These are phyloP conservation scores for Odobenus rosmarus DNA, from an alignment of 2,113 vertebrate species.

Conservation along the genomic window DNA sequence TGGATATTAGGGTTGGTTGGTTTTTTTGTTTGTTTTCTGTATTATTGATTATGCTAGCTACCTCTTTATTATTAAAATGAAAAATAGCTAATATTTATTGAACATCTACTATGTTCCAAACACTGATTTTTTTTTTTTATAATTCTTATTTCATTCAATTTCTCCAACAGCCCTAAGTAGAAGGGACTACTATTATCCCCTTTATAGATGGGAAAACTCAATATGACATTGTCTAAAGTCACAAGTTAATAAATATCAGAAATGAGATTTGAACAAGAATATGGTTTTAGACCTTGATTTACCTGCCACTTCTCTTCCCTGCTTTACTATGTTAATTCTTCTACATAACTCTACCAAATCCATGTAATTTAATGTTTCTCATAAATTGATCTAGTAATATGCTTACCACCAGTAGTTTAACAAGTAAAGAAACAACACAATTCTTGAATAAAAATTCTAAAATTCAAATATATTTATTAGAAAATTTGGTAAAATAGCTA, in stretches of 20 bases:
- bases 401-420: not conserved
- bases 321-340: not conserved
- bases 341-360: not conserved
- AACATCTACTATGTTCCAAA: not conserved
- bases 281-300: not conserved
- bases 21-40: not conserved
- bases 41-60: not conserved
- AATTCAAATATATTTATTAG: not conserved
- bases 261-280: not conserved
- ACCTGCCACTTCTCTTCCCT: not conserved
- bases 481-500: not conserved
- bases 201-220: not conserved
- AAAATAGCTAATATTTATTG: not conserved
- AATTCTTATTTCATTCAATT: not conserved
- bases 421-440: not conserved
- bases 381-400: not conserved
- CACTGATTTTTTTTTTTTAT: not conserved
- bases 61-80: not conserved
- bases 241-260: not conserved
- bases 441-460: not conserved
- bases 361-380: not conserved
- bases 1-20: not conserved
- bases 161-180: not conserved
- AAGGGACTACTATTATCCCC: accelerated
- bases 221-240: not conserved